Evolutionary conservation across 2,888 invertebrate genomes (phyloP).

Genomic region (Xanthorhoe designata): DNA sequence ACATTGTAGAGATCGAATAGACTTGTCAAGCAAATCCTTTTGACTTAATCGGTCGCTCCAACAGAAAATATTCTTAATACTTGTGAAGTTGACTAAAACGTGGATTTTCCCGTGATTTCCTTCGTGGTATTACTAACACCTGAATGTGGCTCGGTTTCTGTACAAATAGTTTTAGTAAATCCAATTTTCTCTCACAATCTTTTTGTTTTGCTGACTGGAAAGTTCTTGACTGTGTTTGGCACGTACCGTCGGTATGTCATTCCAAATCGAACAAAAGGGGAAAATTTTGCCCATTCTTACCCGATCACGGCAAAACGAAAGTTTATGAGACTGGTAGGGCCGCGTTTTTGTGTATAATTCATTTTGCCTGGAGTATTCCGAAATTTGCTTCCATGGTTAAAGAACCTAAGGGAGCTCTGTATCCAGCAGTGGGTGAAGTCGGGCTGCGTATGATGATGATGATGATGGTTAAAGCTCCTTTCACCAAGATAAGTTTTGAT

Average conservation of each 20-base stretch:
- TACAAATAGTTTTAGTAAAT: conserved; percentile 13
- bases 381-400: neutral
- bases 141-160: conserved; percentile 7
- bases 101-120: neutral
- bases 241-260: conserved; percentile 14
- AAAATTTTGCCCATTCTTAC: neutral
- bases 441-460: no score
- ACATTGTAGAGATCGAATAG: no score
- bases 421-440: no score
- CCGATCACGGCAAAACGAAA: neutral
- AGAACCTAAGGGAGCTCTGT: no score
- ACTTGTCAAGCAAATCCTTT: no score
- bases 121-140: neutral
- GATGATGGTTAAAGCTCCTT: no score
- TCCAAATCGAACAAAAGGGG: conserved; percentile 5
- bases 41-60: no score
- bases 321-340: neutral
- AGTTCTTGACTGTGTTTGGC: conserved; percentile 17
- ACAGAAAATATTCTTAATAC: no score
- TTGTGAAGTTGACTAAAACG: no score
- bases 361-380: neutral
- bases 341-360: neutral
- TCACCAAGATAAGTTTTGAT: no score
- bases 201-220: conserved; percentile 16
- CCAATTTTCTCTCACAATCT: conserved; percentile 17